Evolutionary conservation across 1,140 invertebrate genomes (phyloP), one percentile per base, ranked within the genome.

Genomic region (Panagrolaimus sp.): DNA sequence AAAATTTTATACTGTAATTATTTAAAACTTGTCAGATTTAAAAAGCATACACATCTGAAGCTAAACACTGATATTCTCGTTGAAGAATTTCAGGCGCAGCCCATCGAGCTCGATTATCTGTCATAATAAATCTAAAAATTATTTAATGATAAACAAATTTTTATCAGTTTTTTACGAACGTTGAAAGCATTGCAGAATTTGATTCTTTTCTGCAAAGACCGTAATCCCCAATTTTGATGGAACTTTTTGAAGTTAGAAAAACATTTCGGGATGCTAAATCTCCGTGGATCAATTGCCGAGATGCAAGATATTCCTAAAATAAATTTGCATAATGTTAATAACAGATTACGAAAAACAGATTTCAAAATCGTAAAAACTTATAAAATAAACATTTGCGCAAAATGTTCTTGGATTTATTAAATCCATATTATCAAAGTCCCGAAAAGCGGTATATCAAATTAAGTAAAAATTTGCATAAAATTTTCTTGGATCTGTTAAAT

Each of bases 31-130:
- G n/a, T n/a, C n/a, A 28, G 12, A 26, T 58, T 58, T 17, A 28
- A 58, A 58, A n/a, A n/a, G n/a, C 52, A 26, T 58, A 58, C 52
- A 58, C 52, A 58, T 58, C 52, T 12, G 52, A 58, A 58, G 52
- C 52, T 28, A 58, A 58, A 24, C 28, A 58, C 5, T 58, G 52
- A 10, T 21, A 21, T 10, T 58, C 52, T 26, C 52, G 14, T 58
- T 21, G 21, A 8, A 58, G 52, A 12, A 58, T 58, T 17, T 58
- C 52, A 21, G 52, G 52, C 1, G 52, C 52, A 14, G 52, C 52
- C 52, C 52, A 58, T 58, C 52, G 52, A 58, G 52, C 52, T n/a
- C 52, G 52, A 24, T 58, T 58, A 28, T 58, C 52, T 26, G 52
- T 58, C 52, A 58, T 26, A 5, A 58, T 28, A 28, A 21, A 24